Evolutionary conservation across 2,797 vertebrate genomes (phyloP), one percentile per base, ranked within the genome.

Genomic region (Rachycentron canadum): DNA sequence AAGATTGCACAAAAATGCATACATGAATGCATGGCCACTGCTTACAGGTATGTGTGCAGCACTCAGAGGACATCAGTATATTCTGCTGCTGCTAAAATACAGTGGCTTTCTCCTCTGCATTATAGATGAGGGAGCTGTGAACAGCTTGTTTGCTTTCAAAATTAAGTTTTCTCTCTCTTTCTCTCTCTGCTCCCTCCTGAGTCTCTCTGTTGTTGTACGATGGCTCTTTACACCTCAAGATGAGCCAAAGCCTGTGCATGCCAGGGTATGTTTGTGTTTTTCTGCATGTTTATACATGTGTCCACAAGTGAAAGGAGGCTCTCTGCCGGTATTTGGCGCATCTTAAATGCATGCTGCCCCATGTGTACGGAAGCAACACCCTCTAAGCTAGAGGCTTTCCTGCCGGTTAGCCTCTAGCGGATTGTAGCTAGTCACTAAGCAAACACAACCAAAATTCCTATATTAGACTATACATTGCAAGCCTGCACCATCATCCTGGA

Each of bases 101-200:
- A 55, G 25, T 63, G 79, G 65, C 67, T 89, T 89, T 84, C 70
- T 78, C 63, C 32, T 86, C 76, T 92, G 90, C 85, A 93, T 93
- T 89, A 93, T 92, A 89, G 78, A 94, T 93, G 86, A 93, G 68
- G 73, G 74, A 45, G 73, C 78, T 82, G 83, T 73, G 87, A 89
- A 81, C 81, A 82, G 87, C 75, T 76, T 92, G 90, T 92, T 92
- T 91, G 81, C 82, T 82, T 81, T 91, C 70, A 88, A 86, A 88
- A 90, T 92, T 56, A 81, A 81, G 73, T 80, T 76, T 82, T 65
- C 45, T 69, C 50, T 76, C 17, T 25, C 4, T 50, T 45, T 53
- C 53, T 66, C 32, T 55, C 14, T 75, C 34, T 7, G n/a, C 32
- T 32, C 32, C 32, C 7, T 3, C 49, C 26, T 50, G 3, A 7